Evolutionary conservation across 2,113 vertebrate genomes (phyloP).

Genomic region (Psephotus haematonotus): DNA sequence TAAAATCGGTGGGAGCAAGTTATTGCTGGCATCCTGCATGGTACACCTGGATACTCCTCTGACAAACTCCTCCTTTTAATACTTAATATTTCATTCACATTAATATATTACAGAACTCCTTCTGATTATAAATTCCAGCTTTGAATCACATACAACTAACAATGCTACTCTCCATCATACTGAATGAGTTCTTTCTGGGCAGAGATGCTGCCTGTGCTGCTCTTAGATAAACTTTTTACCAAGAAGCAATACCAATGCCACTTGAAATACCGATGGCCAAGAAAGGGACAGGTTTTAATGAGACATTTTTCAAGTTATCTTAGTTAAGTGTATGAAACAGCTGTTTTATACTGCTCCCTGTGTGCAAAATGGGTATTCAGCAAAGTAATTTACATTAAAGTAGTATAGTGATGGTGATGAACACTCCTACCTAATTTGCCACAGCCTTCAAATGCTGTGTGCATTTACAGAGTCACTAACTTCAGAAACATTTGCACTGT

Average conservation of each 20-base stretch:
- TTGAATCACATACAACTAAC: background rate
- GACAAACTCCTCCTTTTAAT: background rate
- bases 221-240: background rate
- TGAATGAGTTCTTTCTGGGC: background rate
- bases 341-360: background rate
- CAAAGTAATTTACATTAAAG: slow-evolving; percentile 13
- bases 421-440: slow-evolving; percentile 26
- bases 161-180: background rate
- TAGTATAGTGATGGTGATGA: background rate
- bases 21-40: background rate
- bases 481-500: background rate
- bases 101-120: background rate
- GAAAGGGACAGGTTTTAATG: background rate
- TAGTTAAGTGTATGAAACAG: background rate
- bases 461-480: background rate
- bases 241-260: background rate
- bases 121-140: background rate
- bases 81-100: background rate
- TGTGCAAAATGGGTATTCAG: background rate
- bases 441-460: background rate
- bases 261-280: background rate
- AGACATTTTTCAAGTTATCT: background rate
- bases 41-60: background rate
- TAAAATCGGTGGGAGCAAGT: background rate
- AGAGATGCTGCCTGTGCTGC: background rate